Evolutionary conservation across 2,797 vertebrate genomes (phyloP), one percentile per base, ranked within the genome.

Genomic region (Sarcophilus harrisii): DNA sequence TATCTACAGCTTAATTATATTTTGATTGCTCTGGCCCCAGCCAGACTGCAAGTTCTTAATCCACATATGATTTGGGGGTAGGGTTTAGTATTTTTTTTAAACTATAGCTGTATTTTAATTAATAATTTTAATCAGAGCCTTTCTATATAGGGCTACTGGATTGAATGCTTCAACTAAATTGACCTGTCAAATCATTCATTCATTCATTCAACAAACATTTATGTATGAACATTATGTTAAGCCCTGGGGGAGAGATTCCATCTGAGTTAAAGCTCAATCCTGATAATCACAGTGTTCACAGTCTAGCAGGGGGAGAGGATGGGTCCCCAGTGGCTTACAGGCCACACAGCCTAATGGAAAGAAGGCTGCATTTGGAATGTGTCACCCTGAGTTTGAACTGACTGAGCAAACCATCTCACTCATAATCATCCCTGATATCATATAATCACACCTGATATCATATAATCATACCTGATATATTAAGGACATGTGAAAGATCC

Each of bases 21-120:
- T 73, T 73, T 87, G 73, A 87, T 87, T 87, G 73, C 73, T 87
- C 24, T 87, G 73, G 73, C 93, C 92, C 93, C 90, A 97, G 60
- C 4, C 10, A 54, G 55, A 29, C 13, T 95, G 54, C 94, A 55
- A 28, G 10, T 90, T 90, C 55, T 92, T 94, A 13, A 59, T 91
- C 5, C 95, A 58, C 81, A 57, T 91, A 62, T 81, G 89, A 92
- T 21, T 91, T 95, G 58, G 59, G 28, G 57, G 94, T 94, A n/a
- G n/a, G 9, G 49, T 94, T 94, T 95, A 62, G 29, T 87, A 45
- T 45, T 87, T 87, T 52, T 87, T 87, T 49, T 27, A 28, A 87
- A 87, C 73, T 87, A 27, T 87, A 45, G 13, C n/a, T 73, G n/a
- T 87, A 49, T 96, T 58, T 57, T 54, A 32, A 28, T 91, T 92